Conservation (phyloP, 2,888 invertebrate species). For the Drosophila heteroneura region DNA sequence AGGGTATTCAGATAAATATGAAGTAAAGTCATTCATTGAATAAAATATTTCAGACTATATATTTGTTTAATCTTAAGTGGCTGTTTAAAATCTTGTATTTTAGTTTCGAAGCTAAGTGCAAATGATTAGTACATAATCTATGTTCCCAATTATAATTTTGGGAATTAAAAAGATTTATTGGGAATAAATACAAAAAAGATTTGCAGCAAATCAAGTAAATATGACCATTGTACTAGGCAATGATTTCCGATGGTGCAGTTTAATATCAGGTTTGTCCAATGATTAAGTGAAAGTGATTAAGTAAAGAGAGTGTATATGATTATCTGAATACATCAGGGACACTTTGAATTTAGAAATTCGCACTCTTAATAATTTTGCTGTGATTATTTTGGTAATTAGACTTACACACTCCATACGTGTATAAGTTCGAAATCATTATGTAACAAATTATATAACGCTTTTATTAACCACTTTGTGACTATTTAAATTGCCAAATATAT, state of each 20-base stretch:
- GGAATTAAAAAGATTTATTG: background rate
- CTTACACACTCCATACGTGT: background rate
- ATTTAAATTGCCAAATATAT: background rate
- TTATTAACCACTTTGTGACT: background rate
- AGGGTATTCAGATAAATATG: background rate
- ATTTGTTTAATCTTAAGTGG: background rate
- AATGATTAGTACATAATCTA: background rate
- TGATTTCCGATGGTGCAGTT: background rate
- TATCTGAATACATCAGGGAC: background rate
- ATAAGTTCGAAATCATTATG: background rate
- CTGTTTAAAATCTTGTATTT: background rate
- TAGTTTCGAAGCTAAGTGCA: background rate
- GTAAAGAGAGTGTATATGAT: constrained; percentile 9
- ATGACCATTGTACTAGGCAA: constrained; percentile 12
- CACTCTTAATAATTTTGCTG: background rate
- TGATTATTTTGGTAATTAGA: background rate
- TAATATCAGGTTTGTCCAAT: constrained; percentile 27
- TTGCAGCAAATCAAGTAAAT: background rate
- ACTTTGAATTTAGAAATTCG: background rate
- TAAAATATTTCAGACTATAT: background rate
- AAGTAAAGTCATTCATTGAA: background rate
- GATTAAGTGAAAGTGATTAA: constrained; percentile 58
- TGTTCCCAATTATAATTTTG: background rate
- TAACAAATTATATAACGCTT: background rate
- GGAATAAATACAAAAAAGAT: background rate